Conservation (phyloP, 2,113 vertebrate genomes). For the Colistium nudipinnis region DNA sequence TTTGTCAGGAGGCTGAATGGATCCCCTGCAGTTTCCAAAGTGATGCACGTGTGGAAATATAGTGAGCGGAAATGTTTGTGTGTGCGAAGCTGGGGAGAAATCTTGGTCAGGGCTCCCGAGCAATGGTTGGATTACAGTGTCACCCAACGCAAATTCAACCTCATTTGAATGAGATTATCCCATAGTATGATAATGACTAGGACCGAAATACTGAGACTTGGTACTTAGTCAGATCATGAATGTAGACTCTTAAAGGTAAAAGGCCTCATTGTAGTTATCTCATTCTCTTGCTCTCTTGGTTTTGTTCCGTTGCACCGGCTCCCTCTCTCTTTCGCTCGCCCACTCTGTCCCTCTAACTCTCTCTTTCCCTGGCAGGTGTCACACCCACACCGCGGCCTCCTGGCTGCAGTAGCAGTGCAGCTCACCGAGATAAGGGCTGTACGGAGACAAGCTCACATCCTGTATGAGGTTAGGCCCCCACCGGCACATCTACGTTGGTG, state of each 20-base stretch:
- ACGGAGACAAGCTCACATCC: slow-evolving; percentile 79
- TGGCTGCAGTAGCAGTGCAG: slow-evolving; percentile 73
- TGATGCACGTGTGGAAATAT: slow-evolving; percentile 33
- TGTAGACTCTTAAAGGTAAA: slow-evolving; percentile 26
- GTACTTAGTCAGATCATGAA: slow-evolving; percentile 15
- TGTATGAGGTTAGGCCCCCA: slow-evolving; percentile 80
- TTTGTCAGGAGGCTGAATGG: slow-evolving; percentile 57
- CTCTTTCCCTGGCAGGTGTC: slow-evolving; percentile 77
- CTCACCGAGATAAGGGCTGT: slow-evolving; percentile 77
- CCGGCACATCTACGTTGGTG: slow-evolving; percentile 44
- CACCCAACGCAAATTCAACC: slow-evolving; percentile 21
- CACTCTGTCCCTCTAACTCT: not conserved
- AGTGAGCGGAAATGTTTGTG: slow-evolving; percentile 7
- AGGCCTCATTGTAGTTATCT: slow-evolving; percentile 50
- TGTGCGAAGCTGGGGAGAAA: slow-evolving; percentile 28
- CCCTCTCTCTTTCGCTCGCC: not conserved
- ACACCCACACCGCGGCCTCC: slow-evolving; percentile 77
- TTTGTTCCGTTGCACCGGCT: slow-evolving; percentile 41
- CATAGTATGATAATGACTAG: too few species aligned
- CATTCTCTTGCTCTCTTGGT: slow-evolving; percentile 47
- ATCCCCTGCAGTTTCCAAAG: slow-evolving; percentile 48
- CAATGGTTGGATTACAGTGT: slow-evolving; percentile 1
- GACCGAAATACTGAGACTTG: not conserved
- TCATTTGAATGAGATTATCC: not conserved
- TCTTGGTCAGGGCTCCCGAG: slow-evolving; percentile 19